Base-by-base conservation (phyloP, 2,888 invertebrate species). In the Griposia aprilina region DNA sequence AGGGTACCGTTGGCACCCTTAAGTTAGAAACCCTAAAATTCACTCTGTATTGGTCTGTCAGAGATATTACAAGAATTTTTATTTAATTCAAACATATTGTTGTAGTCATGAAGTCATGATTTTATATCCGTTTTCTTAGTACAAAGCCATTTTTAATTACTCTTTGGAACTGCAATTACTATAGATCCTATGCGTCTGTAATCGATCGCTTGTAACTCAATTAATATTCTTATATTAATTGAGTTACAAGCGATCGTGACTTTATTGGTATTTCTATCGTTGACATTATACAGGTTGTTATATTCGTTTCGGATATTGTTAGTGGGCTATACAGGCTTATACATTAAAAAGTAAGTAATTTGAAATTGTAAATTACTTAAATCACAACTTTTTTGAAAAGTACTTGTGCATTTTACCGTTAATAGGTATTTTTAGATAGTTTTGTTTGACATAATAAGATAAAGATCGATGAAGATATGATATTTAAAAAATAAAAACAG, bases 121-220 rank as follows among this genome's bases (percentile, higher is more conserved):
- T 50, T 59, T 67, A 70, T 52, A 70, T 78, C 73, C 50, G 62
- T 66, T 67, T 30, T 67, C n/a, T 48, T 52, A 30, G 62, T 30
- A 70, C 52, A 52, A 80, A 55, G 62, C 67, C 13, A 36, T 20
- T 63, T 48, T 36, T 68, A 76, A 83, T 83, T 83, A 60, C n/a
- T 41, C 45, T 26, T 8, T 57, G 59, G 30, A 52, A 79, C 75
- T 72, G 52, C 67, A 67, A 80, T 73, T 59, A 50, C 15, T 55
- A 55, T 48, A 66, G 10, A 57, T 68, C 23, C 20, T 45, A n/a
- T 26, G 55, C n/a, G 26, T 59, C 3, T 50, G 2, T 75, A 75
- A 75, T 73, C 59, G 59, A 76, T 80, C 59, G n/a, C n/a, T n/a
- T n/a, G n/a, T n/a, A n/a, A n/a, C n/a, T n/a, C n/a, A n/a, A n/a